Base-by-base conservation (phyloP, 2,888 invertebrate genomes). In the Brachypalpus laphriformis region DNA sequence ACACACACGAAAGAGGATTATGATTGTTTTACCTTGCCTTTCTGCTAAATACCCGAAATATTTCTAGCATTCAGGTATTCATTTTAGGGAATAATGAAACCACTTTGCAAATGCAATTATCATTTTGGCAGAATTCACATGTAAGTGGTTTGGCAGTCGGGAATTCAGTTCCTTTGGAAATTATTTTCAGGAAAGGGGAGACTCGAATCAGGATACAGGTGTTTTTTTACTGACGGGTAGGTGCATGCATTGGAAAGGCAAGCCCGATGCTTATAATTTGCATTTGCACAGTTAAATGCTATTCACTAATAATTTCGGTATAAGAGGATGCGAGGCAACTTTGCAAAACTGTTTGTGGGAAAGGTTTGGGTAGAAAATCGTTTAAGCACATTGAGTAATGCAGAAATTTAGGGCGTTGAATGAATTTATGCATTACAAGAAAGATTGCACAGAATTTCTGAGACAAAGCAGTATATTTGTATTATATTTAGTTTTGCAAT, bases 31-130 rank as follows among this genome's bases (percentile, higher is more conserved):
- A 28, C 28, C 54, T 40, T 34, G 14, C 25, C 4, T 9, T 28
- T 16, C 1, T 3, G 54, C 25, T 0, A 28, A 28, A 68, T 54
- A 25, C 16, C 42, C 18, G 1, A 14, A 22, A 37, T 37, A 20
- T n/a, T 7, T 37, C 34, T 9, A 22, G 51, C 37, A 8, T 56
- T 11, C 18, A 6, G 22, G 37, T 11, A 65, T 25, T 65, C 22
- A 49, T 56, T 45, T 70, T 42, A 22, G 31, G 20, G 7, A 45
- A 56, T 56, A 54, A 34, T 40, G 20, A 70, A 70, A 45, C 68
- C 68, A 56, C 45, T 68, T 42, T 45, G 20, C 42, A 28, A 70
- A 56, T 70, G 56, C 56, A 70, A 56, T 68, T 56, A 68, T 68
- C 37, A 25, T 68, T 40, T 28, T 2, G 54, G 16, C 3, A 34